Evolutionary conservation across 2,888 invertebrate genomes (phyloP).

Genomic region (Orthosia incerta): DNA sequence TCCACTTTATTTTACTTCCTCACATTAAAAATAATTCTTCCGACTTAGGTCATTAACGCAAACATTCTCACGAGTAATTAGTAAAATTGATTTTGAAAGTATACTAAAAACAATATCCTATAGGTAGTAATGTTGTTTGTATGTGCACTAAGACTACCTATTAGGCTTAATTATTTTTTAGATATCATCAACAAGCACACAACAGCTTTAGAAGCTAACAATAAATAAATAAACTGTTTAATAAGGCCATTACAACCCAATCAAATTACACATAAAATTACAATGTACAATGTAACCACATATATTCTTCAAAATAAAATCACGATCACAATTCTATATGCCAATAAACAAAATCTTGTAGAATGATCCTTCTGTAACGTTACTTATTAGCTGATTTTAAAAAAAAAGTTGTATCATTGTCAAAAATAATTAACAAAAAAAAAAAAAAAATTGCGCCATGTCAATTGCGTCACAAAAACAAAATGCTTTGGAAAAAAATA

Average conservation of each 20-base stretch:
- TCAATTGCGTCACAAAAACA: constrained; percentile 13
- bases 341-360: too few species aligned
- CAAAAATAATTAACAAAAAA: too few species aligned
- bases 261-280: too few species aligned
- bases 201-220: too few species aligned
- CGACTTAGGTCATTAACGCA: background rate
- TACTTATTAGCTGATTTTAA: too few species aligned
- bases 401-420: too few species aligned
- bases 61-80: constrained; percentile 30
- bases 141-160: background rate
- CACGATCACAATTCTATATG: too few species aligned
- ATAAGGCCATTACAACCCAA: too few species aligned
- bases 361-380: too few species aligned
- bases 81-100: background rate
- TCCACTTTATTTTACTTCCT: background rate
- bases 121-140: background rate
- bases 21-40: constrained; percentile 4
- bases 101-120: background rate
- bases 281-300: too few species aligned
- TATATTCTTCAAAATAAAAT: too few species aligned
- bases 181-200: background rate
- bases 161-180: background rate
- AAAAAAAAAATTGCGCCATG: background rate
- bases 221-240: too few species aligned
- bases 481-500: background rate